Conservation (phyloP, 2,797 vertebrate species). For the Pogonophryne albipinna region DNA sequence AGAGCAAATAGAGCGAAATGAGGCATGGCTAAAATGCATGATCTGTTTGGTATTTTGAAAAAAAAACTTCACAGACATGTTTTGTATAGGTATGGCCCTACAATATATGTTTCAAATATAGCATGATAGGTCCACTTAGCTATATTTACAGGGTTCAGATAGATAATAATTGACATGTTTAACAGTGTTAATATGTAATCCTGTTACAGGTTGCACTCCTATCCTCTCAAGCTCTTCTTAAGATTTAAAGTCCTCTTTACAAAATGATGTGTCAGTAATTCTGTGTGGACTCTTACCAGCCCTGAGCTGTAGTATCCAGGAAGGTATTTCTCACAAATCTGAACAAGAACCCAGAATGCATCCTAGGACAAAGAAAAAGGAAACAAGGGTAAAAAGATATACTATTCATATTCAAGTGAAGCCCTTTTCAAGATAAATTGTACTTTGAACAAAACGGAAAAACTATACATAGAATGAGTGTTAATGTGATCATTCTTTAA, state of each 20-base stretch:
- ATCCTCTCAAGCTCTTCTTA: neutral
- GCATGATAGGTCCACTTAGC: no score
- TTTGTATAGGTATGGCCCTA: no score
- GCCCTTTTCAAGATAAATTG: no score
- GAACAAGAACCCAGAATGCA: constrained; percentile 98
- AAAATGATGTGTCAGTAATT: constrained; percentile 4
- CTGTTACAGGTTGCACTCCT: neutral
- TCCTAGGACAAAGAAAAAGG: constrained; percentile 83
- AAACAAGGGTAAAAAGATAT: neutral
- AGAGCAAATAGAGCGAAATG: no score
- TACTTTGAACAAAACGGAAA: neutral
- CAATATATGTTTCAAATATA: no score
- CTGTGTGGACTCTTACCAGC: constrained; percentile 86
- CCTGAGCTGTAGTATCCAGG: constrained; percentile 98
- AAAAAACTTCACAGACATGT: no score
- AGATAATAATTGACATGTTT: constrained; percentile 33
- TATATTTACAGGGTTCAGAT: neutral
- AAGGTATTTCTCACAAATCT: constrained; percentile 99
- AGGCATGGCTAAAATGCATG: no score
- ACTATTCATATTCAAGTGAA: neutral
- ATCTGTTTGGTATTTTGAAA: no score
- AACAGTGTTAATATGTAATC: constrained; percentile 34
- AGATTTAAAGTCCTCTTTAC: constrained; percentile 19
- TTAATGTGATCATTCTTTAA: neutral
- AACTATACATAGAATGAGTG: neutral